Conservation (phyloP, 2,113 vertebrate genomes). For the Cochlearius cochlearius region DNA sequence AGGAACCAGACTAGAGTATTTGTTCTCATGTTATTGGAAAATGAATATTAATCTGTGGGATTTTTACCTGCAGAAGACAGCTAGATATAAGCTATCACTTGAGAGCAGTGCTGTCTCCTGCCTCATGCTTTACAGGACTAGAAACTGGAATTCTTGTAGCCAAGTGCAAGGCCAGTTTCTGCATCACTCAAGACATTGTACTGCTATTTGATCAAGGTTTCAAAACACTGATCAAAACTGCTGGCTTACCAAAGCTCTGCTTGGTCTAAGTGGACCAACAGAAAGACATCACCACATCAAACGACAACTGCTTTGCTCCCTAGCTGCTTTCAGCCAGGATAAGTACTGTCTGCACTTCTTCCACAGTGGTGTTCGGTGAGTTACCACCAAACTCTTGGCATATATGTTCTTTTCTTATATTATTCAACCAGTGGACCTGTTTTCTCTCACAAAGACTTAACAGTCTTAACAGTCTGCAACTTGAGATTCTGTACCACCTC, state of each 20-base stretch:
- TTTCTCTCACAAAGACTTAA: not conserved
- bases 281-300: not conserved
- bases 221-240: not conserved
- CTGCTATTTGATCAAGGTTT: not conserved
- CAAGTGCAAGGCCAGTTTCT: not conserved
- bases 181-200: not conserved
- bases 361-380: not conserved
- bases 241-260: not conserved
- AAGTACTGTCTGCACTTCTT: not conserved
- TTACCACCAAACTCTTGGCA: not conserved
- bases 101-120: not conserved
- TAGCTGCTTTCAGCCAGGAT: not conserved
- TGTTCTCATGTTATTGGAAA: not conserved
- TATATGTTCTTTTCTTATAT: fast-evolving
- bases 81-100: not conserved
- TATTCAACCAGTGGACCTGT: not conserved
- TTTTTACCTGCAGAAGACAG: not conserved
- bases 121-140: not conserved
- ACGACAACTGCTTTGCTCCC: not conserved
- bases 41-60: not conserved
- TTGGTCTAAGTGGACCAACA: not conserved
- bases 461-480: not conserved
- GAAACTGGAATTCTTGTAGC: not conserved
- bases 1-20: not conserved
- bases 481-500: not conserved